Conservation (phyloP, 2,888 invertebrate genomes). For the Tetramorium bicarinatum region DNA sequence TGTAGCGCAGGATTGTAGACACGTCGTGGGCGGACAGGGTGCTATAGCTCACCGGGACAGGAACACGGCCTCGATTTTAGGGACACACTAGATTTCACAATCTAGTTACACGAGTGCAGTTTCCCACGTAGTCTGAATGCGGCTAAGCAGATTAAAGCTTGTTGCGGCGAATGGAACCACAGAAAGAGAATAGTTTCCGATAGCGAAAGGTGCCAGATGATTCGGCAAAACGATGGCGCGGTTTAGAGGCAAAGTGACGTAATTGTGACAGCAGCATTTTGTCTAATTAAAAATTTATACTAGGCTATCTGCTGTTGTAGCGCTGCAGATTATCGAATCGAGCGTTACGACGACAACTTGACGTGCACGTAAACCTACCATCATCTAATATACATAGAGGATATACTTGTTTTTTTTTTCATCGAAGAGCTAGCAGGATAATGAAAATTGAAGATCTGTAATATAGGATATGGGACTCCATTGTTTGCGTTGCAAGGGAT, state of each 20-base stretch:
- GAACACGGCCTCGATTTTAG: slow-evolving; percentile 79
- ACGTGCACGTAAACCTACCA: background rate
- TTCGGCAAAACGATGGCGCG: slow-evolving; percentile 63
- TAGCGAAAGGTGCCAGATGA: slow-evolving; percentile 69
- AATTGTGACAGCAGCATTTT: slow-evolving; percentile 11
- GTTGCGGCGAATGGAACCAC: slow-evolving; percentile 72
- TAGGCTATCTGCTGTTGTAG: background rate
- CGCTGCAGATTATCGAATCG: background rate
- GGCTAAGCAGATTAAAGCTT: slow-evolving; percentile 80
- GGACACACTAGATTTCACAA: slow-evolving; percentile 77
- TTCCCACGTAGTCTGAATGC: slow-evolving; percentile 79
- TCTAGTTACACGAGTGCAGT: slow-evolving; percentile 77
- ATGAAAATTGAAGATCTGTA: slow-evolving; percentile 41
- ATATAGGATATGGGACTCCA: background rate
- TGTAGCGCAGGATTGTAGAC: slow-evolving; percentile 73
- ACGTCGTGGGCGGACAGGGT: slow-evolving; percentile 72
- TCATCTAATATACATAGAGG: background rate
- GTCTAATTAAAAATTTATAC: slow-evolving; percentile 40
- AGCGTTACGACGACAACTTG: background rate
- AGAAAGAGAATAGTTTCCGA: slow-evolving; percentile 69
- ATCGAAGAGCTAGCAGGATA: background rate
- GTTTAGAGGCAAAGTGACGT: slow-evolving; percentile 33
- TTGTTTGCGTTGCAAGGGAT: slow-evolving; percentile 16
- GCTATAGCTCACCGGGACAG: slow-evolving; percentile 76
- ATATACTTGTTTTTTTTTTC: background rate